A percentile compares a stretch with the other conserved stretches of the same genome.
phyloP scores from a whole-genome alignment of 2,888 invertebrate species.

The Ditylenchus weischeri region DNA sequence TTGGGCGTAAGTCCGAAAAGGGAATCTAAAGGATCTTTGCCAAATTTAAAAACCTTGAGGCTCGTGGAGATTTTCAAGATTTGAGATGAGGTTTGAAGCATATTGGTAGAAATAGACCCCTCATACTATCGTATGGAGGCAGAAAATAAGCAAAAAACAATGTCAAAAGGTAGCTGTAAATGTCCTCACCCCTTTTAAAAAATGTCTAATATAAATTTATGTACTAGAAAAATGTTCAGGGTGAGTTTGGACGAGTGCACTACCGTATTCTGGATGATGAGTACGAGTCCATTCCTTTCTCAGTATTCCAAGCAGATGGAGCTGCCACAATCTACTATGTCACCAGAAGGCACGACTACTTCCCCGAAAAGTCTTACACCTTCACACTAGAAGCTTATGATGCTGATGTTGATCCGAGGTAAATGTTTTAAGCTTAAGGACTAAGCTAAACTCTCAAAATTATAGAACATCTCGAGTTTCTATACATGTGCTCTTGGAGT shows the following conservation, averaged over 20 bases:
- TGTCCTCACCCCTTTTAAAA: too few species aligned
- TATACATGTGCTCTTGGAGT: constrained; percentile 23
- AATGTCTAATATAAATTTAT: background rate
- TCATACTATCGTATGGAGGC: too few species aligned
- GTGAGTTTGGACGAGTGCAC: constrained; percentile 44
- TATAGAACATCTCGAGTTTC: constrained; percentile 29
- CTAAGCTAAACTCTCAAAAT: background rate
- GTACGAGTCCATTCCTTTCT: constrained; percentile 33
- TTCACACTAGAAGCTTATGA: constrained; percentile 39
- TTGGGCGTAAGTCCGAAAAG: too few species aligned
- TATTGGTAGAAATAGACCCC: too few species aligned
- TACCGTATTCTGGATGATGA: constrained; percentile 41
- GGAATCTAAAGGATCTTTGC: too few species aligned
- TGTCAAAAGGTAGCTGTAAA: too few species aligned
- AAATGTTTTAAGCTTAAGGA: background rate
- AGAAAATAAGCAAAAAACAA: too few species aligned
- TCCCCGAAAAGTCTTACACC: constrained; percentile 33
- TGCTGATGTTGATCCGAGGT: constrained; percentile 32
- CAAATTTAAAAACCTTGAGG: too few species aligned
- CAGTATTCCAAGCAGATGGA: constrained; percentile 37
- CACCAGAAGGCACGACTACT: constrained; percentile 16
- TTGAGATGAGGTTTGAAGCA: too few species aligned
- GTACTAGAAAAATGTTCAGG: constrained; percentile 31
- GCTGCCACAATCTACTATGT: constrained; percentile 34
- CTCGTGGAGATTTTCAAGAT: too few species aligned